Base-by-base conservation (phyloP, 2,113 vertebrate species). In the Pipa parva region DNA sequence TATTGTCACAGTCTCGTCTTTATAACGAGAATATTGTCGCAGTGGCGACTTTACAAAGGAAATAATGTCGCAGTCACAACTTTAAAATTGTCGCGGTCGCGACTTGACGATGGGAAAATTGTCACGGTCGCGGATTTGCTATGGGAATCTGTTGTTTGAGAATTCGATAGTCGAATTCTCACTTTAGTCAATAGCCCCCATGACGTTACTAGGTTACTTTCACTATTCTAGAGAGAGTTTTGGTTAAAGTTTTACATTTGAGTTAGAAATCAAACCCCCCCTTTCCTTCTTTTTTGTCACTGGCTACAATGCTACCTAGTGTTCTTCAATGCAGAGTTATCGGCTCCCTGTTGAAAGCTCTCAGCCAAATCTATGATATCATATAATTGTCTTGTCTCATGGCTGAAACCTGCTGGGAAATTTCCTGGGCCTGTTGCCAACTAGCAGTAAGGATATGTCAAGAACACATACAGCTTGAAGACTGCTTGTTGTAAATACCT, bases 301-400 rank as follows among this genome's bases (percentile, higher is more conserved):
- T 50, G 22, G 21, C 56, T 36, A 33, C 42, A 18, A 20, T 49
- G 42, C 28, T 49, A 21, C 31, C 31, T 50, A n/a, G 3, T 60
- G 33, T 50, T 49, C 65, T 59, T 29, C 29, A 68, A 36, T 33
- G n/a, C 29, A 59, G 17, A 4, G 31, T 51, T 68, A 68, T 39
- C 33, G 36, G 13, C 27, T 36, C 56, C 31, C 29, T 3, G 46
- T 51, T 26, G 27, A 46, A 68, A 37, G 24, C 56, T 68, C 59
- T 45, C 46, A 68, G 45, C 45, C 46, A 68, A 59, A 42, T 51
- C 65, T 59, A 68, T 68, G 46, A 59, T 68, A 68, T 68, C 65
- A 59, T 68, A 68, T 68, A 68, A 68, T 68, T 68, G 65, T 68
- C 65, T 68, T 51, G 65, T 68, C 65, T 68, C 45, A 17, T 50